Percentiles rank a stretch among this genome's conserved stretches.
phyloP scores from a whole-genome alignment of 2,888 invertebrate genomes.

The Agrypnus murinus region DNA sequence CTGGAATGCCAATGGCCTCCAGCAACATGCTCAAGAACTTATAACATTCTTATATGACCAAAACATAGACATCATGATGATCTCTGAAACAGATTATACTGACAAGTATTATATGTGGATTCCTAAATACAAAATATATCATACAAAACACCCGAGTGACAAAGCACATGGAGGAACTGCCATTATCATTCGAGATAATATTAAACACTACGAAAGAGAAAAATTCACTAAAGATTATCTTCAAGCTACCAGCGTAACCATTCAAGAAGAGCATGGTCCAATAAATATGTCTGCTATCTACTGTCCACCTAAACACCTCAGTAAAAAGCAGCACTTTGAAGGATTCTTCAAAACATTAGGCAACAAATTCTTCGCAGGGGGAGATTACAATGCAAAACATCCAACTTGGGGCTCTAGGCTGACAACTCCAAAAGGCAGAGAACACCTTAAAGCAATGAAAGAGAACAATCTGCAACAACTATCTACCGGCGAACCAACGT shows the following conservation, averaged over 20 bases:
- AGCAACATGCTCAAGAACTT: slow-evolving; percentile 46
- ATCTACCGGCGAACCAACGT: background rate
- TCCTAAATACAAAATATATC: slow-evolving; percentile 50
- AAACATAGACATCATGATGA: slow-evolving; percentile 47
- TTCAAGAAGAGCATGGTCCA: no score
- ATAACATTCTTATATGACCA: slow-evolving; percentile 42
- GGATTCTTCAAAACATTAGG: background rate
- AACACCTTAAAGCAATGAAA: background rate
- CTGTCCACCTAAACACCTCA: background rate
- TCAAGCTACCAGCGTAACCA: background rate
- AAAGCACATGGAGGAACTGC: slow-evolving; percentile 49
- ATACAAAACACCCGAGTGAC: slow-evolving; percentile 46
- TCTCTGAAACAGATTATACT: slow-evolving; percentile 50
- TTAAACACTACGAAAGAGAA: slow-evolving; percentile 38
- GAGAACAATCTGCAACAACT: background rate
- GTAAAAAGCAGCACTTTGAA: background rate
- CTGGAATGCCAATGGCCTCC: slow-evolving; percentile 53
- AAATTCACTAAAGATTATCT: background rate
- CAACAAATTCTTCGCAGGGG: no score
- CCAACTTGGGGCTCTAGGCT: no score
- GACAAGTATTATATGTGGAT: slow-evolving; percentile 46
- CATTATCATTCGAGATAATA: slow-evolving; percentile 44
- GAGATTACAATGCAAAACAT: background rate
- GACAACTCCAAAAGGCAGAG: background rate
- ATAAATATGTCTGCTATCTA: no score